Evolutionary conservation across 2,888 invertebrate genomes (phyloP), one percentile per base, ranked within the genome.

Genomic region (Vanessa cardui): DNA sequence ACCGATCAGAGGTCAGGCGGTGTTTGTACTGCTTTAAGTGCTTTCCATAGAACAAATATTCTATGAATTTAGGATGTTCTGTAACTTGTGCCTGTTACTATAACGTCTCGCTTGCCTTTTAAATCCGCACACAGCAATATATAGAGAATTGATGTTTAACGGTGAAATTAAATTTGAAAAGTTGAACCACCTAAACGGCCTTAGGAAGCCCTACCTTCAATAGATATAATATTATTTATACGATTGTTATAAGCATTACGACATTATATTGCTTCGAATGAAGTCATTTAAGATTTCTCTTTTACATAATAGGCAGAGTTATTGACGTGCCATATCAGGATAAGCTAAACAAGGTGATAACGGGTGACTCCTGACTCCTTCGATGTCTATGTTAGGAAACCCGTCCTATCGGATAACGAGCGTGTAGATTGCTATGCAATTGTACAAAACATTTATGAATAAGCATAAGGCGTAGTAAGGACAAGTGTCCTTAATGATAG

Each of bases 381-480:
- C 77, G 77, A 71, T 74, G 75, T 61, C 89, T 87, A 74, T 87
- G 83, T 85, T 78, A 74, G 84, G 87, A 79, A 87, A 84, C 82
- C 82, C 73, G 86, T 75, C 72, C 62, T 50, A 62, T 71, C 77
- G 70, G 70, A 69, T 72, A 74, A 62, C 62, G 64, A 44, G 56
- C 44, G 47, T 18, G 46, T 44, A 20, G 33, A 47, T 16, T 46
- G 58, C 66, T 58, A 62, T 64, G 62, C 44, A 60, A 62, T 70
- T 70, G 64, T 62, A 54, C 26, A 31, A 15, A 31, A 54, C 52
- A 26, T 54, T 54, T 31, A 31, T 54, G 16, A 54, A 54, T 54
- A 54, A 31, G 31, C n/a, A 54, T 54, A 54, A 54, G 52, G 31
- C 6, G 16, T 54, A 54, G 31, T 54, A 54, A 31, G 31, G 31